phyloP scores from a whole-genome alignment of 2,113 vertebrate species.

The Psophia crepitans region DNA sequence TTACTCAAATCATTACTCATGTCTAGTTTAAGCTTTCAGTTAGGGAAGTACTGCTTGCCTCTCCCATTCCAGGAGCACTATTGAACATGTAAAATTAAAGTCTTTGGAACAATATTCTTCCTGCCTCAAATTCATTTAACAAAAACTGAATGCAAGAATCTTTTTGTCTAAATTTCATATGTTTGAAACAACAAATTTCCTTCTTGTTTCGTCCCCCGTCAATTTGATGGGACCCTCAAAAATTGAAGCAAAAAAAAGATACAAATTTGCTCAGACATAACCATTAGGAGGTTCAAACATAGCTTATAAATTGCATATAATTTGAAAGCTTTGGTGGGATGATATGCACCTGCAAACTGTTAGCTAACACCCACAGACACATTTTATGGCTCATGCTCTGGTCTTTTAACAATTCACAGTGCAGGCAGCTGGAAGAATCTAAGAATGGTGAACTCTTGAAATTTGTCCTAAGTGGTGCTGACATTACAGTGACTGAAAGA shows the following conservation, averaged over 20 bases:
- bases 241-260: slow-evolving; percentile 6
- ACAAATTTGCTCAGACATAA: slow-evolving; percentile 26
- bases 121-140: background rate
- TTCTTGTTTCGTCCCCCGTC: background rate
- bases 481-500: slow-evolving; percentile 58
- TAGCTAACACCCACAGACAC: slow-evolving; percentile 69
- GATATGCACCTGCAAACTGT: slow-evolving; percentile 73
- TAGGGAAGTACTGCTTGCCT: background rate
- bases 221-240: background rate
- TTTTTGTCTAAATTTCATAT: background rate
- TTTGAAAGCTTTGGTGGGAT: slow-evolving; percentile 59
- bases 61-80: background rate
- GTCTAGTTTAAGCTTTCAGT: background rate
- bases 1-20: background rate
- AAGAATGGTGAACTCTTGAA: slow-evolving; percentile 61
- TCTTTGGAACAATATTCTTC: background rate
- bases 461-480: slow-evolving; percentile 69
- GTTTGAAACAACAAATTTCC: background rate
- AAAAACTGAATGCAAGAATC: background rate
- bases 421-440: slow-evolving; percentile 64
- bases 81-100: background rate
- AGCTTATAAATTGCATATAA: slow-evolving; percentile 53
- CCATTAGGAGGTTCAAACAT: slow-evolving; percentile 18
- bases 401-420: slow-evolving; percentile 44
- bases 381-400: slow-evolving; percentile 60